Conservation (phyloP, 2,797 vertebrate species). For the Limnodromus scolopaceus region DNA sequence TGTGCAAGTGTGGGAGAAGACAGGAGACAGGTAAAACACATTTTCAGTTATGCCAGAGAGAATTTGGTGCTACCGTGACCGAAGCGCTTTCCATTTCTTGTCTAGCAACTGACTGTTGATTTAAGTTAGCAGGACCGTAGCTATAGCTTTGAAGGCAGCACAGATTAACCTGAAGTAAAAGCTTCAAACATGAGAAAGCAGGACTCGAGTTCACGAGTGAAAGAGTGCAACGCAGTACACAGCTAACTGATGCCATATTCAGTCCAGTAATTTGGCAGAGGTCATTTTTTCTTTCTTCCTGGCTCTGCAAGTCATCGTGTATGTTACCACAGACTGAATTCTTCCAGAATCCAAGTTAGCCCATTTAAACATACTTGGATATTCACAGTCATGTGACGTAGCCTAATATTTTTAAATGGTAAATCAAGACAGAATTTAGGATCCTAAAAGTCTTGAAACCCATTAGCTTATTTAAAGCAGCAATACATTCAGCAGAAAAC, state of each 20-base stretch:
- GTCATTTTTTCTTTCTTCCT: not conserved
- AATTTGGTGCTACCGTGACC: not conserved
- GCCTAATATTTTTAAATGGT: not conserved
- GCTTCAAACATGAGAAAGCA: not conserved
- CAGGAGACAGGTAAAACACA: not conserved
- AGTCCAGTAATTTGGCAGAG: not conserved
- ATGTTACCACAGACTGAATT: fast-evolving
- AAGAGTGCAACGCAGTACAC: not conserved
- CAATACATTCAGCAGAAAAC: not conserved
- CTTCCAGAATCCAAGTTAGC: not conserved
- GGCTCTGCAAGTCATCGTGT: not conserved
- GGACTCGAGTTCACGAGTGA: not conserved
- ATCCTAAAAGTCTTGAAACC: not conserved
- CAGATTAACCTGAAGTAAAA: not conserved
- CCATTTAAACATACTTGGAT: not conserved
- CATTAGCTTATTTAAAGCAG: fast-evolving
- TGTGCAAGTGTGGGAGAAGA: not conserved
- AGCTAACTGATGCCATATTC: not conserved
- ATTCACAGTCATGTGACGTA: not conserved
- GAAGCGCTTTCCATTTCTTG: not conserved
- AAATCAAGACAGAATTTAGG: not conserved
- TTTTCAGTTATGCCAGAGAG: not conserved
- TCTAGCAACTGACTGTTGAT: not conserved
- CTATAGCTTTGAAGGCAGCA: not conserved
- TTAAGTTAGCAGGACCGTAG: not conserved